Evolutionary conservation across 2,888 invertebrate genomes (phyloP), one percentile per base, ranked within the genome.

Genomic region (Acronicta aceris): DNA sequence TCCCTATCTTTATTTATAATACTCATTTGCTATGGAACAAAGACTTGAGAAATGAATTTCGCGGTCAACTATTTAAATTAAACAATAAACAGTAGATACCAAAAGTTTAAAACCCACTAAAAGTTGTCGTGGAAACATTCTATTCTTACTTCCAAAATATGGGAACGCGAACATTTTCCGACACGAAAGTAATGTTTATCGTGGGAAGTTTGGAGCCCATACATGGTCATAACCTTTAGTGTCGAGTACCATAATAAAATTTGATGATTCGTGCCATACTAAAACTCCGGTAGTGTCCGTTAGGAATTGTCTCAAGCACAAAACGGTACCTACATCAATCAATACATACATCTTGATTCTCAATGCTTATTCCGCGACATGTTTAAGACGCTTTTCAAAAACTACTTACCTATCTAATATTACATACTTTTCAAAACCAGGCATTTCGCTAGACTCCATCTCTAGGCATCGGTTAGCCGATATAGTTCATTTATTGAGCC

Each of bases 371-470:
- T 61, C 15, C 8, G 52, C 41, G 30, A 15, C 17, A 41, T 40
- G 12, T 47, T 9, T 3, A 36, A 17, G 45, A 50, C 17, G 17
- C 54, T 59, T 47, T 42, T 43, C 45, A 17, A 4, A 8, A 42
- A 4, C 8, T 30, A 46, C 21, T 4, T 21, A 21, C 21, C 2
- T 21, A 21, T 15, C 9, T 47, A 41, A 40, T 33, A 36, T 45
- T 56, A 52, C 25, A 25, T 21, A 12, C 21, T 33, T n/a, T 65
- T 50, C 36, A 42, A 60, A 60, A 57, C 42, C 42, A 58, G 73
- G 65, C 66, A 82, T 78, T 85, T 88, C 85, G 87, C 86, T 71
- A 70, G 74, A 62, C 62, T 87, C 85, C 84, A 87, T 83, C 60
- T 61, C 59, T 62, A 65, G 67, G 59, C 74, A 71, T 74, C 67